These are phyloP conservation scores for Eleginops maclovinus DNA, from an alignment of 2,113 vertebrate genomes.

Conservation along the genomic window DNA sequence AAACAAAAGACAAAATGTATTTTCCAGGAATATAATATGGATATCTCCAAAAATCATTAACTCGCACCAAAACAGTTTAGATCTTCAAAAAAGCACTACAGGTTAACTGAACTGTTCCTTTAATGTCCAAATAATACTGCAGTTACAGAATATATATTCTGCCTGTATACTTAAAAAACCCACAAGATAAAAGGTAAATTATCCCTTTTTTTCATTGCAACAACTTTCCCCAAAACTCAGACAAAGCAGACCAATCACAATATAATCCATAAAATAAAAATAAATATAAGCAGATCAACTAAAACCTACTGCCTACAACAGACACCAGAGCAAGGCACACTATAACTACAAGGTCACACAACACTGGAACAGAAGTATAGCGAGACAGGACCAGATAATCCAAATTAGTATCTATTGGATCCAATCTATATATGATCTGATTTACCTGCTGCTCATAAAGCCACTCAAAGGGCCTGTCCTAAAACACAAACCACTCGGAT, in stretches of 20 bases:
- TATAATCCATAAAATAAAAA: not conserved
- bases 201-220: not conserved
- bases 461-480: not conserved
- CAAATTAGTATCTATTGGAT: constrained; percentile 4
- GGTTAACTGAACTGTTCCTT: too few relatives aligned
- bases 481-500: constrained; percentile 38
- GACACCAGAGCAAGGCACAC: constrained; percentile 60
- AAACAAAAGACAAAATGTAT: too few relatives aligned
- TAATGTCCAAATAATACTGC: not conserved
- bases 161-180: not conserved
- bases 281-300: constrained; percentile 19
- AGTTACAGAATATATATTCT: not conserved
- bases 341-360: constrained; percentile 36
- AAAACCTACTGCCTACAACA: constrained; percentile 29
- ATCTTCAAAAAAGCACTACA: too few relatives aligned
- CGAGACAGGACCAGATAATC: constrained; percentile 26
- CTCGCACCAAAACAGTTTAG: too few relatives aligned
- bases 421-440: not conserved
- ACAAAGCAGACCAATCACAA: constrained; percentile 2
- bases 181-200: not conserved
- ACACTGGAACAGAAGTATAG: constrained; percentile 41
- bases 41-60: too few relatives aligned
- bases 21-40: too few relatives aligned
- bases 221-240: not conserved
- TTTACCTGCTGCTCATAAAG: constrained; percentile 21